Conservation (phyloP, 2,888 invertebrate species). For the Actias luna region DNA sequence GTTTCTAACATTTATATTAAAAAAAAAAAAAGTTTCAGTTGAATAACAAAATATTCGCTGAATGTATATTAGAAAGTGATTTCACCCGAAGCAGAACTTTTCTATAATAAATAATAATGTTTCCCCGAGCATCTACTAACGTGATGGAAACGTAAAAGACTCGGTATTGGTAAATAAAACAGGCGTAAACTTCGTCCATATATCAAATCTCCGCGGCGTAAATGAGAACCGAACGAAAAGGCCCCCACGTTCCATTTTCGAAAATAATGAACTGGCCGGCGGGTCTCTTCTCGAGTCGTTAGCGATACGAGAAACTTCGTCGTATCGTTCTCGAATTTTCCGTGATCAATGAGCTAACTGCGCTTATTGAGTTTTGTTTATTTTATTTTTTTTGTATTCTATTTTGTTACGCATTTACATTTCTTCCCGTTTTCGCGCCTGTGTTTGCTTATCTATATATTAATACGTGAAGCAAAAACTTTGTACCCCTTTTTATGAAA, state of each 20-base stretch:
- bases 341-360: conserved; percentile 57
- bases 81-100: background rate
- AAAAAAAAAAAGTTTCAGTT: too few relatives aligned
- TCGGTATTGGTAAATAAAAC: conserved; percentile 5
- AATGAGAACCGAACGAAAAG: conserved; percentile 28
- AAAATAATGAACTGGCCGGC: conserved; percentile 72
- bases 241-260: conserved; percentile 58
- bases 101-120: background rate
- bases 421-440: conserved; percentile 2
- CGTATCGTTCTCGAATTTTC: conserved; percentile 58
- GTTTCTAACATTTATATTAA: too few relatives aligned
- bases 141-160: background rate
- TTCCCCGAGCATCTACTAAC: background rate
- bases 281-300: conserved; percentile 66
- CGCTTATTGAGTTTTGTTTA: conserved; percentile 33
- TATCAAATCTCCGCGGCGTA: conserved; percentile 32
- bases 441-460: background rate
- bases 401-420: conserved; percentile 20
- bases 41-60: background rate
- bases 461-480: too few relatives aligned
- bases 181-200: conserved; percentile 21
- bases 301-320: conserved; percentile 55
- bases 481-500: too few relatives aligned
- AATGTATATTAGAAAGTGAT: background rate
- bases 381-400: conserved; percentile 23